A percentile compares a stretch with the other conserved stretches of the same genome.
phyloP scores from a whole-genome alignment of 2,888 invertebrate genomes.

The Chrysotoxum bicinctum region DNA sequence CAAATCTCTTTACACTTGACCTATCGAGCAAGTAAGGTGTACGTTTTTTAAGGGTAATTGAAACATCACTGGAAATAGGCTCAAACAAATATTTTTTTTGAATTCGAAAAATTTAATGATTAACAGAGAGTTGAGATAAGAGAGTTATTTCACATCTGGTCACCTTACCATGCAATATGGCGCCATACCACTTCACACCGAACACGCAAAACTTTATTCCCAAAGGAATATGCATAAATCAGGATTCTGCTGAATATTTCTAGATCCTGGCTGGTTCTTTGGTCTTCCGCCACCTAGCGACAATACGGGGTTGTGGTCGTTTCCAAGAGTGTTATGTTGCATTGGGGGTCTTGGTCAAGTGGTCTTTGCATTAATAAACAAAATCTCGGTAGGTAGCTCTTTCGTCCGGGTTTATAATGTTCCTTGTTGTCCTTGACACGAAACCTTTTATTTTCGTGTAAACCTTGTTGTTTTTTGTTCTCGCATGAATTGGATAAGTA shows the following conservation, averaged over 20 bases:
- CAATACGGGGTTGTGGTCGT: neutral
- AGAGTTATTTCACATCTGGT: too few species aligned
- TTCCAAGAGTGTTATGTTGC: neutral
- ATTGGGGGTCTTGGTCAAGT: neutral
- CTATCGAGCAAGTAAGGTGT: too few species aligned
- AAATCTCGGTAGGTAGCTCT: neutral
- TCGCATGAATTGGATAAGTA: neutral
- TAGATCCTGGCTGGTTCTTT: neutral
- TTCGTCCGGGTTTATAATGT: neutral
- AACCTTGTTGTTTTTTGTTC: neutral
- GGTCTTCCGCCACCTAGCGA: neutral
- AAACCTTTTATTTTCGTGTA: neutral
- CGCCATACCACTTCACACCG: neutral
- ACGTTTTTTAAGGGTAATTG: too few species aligned
- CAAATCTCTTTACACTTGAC: too few species aligned
- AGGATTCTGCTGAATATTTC: neutral
- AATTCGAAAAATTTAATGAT: too few species aligned
- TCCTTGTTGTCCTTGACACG: neutral
- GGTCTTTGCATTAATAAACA: slow-evolving; percentile 1
- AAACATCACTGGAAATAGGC: too few species aligned
- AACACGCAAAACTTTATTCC: slow-evolving; percentile 7
- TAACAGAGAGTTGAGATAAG: too few species aligned
- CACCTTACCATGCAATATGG: neutral
- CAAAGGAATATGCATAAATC: slow-evolving; percentile 14
- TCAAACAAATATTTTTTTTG: too few species aligned